Conservation (phyloP, 2,113 vertebrate genomes). For the Symphodus melops region DNA sequence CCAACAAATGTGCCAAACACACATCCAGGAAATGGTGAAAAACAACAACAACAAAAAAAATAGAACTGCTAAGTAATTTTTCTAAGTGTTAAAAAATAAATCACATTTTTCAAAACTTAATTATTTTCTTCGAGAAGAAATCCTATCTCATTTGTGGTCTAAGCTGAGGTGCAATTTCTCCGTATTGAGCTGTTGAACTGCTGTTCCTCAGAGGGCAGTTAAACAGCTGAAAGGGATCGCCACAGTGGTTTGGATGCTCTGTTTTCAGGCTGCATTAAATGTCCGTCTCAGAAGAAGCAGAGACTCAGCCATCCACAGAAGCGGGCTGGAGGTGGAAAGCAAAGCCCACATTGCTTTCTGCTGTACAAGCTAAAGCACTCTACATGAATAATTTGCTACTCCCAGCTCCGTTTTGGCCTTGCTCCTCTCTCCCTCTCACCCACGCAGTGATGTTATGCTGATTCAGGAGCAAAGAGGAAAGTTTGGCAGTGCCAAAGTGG, state of each 20-base stretch:
- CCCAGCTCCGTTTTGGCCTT: constrained; percentile 64
- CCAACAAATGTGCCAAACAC: constrained; percentile 10
- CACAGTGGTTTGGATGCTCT: not conserved
- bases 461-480: constrained; percentile 63
- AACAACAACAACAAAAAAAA: not conserved
- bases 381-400: constrained; percentile 77
- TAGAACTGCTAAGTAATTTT: not conserved
- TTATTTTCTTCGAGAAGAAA: constrained; percentile 9
- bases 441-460: constrained; percentile 66
- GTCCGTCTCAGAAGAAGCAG: constrained; percentile 10
- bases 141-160: constrained; percentile 21
- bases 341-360: constrained; percentile 53
- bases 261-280: too few species aligned
- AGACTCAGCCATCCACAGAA: constrained; percentile 46
- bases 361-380: constrained; percentile 69
- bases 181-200: constrained; percentile 17
- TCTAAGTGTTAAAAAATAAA: constrained; percentile 6
- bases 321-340: constrained; percentile 63
- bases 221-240: constrained; percentile 33
- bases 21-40: not conserved
- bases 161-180: constrained; percentile 9
- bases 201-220: constrained; percentile 13
- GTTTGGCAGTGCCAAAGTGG: constrained; percentile 53
- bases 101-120: constrained; percentile 7
- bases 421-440: constrained; percentile 60